These are phyloP conservation scores for Drosophila recens DNA, from an alignment of 2,888 invertebrate species.

Conservation along the genomic window DNA sequence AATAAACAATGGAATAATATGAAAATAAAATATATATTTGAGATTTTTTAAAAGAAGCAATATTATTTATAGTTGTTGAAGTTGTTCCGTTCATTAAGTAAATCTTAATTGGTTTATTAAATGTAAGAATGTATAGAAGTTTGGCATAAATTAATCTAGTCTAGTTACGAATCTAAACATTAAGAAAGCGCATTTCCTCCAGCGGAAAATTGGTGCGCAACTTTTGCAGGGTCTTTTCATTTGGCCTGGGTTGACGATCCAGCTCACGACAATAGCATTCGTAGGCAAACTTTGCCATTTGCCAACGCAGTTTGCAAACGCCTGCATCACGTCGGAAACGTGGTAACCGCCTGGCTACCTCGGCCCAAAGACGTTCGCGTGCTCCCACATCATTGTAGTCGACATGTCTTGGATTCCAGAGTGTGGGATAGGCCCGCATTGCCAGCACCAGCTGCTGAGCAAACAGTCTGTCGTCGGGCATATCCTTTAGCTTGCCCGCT, in stretches of 20 bases:
- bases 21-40: not conserved
- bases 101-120: slow-evolving; percentile 39
- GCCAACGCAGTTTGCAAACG: slow-evolving; percentile 81
- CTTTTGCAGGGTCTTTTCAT: slow-evolving; percentile 69
- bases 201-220: slow-evolving; percentile 76
- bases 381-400: slow-evolving; percentile 73
- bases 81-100: not conserved
- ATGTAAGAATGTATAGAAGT: slow-evolving; percentile 23
- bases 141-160: slow-evolving; percentile 20
- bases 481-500: slow-evolving; percentile 70
- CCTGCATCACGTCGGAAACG: slow-evolving; percentile 75
- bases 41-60: not conserved
- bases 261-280: slow-evolving; percentile 76
- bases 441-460: slow-evolving; percentile 70
- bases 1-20: not conserved
- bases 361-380: slow-evolving; percentile 77
- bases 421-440: slow-evolving; percentile 69
- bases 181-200: slow-evolving; percentile 78
- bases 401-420: slow-evolving; percentile 78
- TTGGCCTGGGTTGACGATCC: slow-evolving; percentile 62
- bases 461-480: slow-evolving; percentile 81
- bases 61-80: not conserved
- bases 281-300: slow-evolving; percentile 81
- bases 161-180: slow-evolving; percentile 40
- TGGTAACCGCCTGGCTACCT: slow-evolving; percentile 71